These are phyloP conservation scores for Calonectris borealis DNA, from an alignment of 2,113 vertebrate species.

Conservation along the genomic window DNA sequence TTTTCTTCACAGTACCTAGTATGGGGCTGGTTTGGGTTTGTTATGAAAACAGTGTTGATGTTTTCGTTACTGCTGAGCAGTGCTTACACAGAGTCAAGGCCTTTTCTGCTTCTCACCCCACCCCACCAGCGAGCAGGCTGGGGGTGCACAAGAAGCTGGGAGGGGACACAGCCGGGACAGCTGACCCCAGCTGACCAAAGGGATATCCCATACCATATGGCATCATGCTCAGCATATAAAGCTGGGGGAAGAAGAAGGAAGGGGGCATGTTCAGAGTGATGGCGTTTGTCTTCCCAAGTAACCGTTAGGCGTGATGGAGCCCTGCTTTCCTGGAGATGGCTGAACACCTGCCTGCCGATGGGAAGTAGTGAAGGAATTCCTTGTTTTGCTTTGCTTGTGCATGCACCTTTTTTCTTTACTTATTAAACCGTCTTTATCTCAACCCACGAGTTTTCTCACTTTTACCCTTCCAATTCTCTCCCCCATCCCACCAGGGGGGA, in stretches of 20 bases:
- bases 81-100: background rate
- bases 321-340: background rate
- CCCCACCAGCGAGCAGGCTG: background rate
- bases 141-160: background rate
- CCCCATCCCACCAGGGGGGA: rapidly evolving
- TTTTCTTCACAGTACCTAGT: background rate
- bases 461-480: background rate
- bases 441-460: background rate
- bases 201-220: background rate
- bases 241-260: background rate
- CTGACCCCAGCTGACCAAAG: background rate
- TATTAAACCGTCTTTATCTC: background rate
- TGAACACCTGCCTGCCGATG: background rate
- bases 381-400: background rate
- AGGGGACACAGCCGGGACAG: background rate
- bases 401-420: rapidly evolving
- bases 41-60: background rate
- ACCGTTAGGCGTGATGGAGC: rapidly evolving
- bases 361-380: background rate
- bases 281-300: background rate
- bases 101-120: background rate
- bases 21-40: background rate
- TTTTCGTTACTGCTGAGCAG: rapidly evolving
- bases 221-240: background rate
- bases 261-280: rapidly evolving